Base-by-base conservation (phyloP, 2,113 vertebrate genomes). In the Chlorodrepanis virens region DNA sequence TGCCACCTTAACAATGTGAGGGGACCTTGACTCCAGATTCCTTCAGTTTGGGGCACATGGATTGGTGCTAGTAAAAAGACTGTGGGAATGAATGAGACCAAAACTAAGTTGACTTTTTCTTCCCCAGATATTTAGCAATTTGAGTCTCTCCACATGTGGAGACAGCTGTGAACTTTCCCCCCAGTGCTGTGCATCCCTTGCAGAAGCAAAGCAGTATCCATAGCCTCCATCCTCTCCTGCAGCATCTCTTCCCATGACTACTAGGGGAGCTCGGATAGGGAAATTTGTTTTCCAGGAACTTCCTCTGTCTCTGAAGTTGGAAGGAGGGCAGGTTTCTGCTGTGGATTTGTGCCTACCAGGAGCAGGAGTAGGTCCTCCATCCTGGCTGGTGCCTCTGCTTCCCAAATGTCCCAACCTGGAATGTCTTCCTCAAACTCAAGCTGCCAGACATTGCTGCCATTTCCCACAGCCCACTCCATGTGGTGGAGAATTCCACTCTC, bases 1-100 rank as follows among this genome's bases (percentile, higher is more conserved):
- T 16, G 5, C 40, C 37, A 69, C 53, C 27, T 42, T 6, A 5
- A 22, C 44, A 20, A 6, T 2, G 16, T 0, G 0, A 69, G 37
- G 50, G 23, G 25, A 22, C 39, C 42, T 67, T 53, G 4, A 4
- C 15, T 64, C 27, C 10, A 6, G 24, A 11, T 42, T n/a, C 7
- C n/a, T 65, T 42, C 6, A 1, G 21, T 5, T 37, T 37, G 22
- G 11, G 33, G 18, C 18, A 6, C 2, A 0, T 9, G 7, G 24
- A 4, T 64, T 39, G 17, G 17, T 35, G 39, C 40, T n/a, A 23
- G 64, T 2, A 52, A 63, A 31, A 45, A 42, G 17, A 1, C 11
- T 20, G 1, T 0, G 1, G 52, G 65, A 31, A 44, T n/a, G 12
- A 54, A 40, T 19, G 60, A 71, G 31, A 42, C 5, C 3, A n/a